A percentile compares a stretch with the other conserved stretches of the same genome.
Conservation (phyloP, 1,140 invertebrate species). For the Cheumatopsyche charites region DNA sequence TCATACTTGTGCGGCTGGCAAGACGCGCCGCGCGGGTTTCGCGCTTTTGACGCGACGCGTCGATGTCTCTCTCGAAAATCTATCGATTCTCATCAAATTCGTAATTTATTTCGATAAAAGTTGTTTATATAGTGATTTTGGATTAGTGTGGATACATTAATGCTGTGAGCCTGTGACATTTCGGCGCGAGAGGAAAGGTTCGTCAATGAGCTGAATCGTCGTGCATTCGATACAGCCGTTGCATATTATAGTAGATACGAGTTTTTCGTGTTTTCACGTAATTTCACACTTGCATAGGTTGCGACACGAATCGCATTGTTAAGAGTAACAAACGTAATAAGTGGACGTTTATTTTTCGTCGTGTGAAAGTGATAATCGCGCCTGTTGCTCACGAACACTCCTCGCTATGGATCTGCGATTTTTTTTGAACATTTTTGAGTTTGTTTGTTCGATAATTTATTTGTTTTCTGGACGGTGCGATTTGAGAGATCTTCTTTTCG, state of each 20-base stretch:
- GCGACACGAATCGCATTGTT: not conserved
- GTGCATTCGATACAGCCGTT: not conserved
- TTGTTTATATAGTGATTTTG: too few relatives aligned
- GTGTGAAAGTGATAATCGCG: slow-evolving; percentile 31
- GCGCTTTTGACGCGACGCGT: slow-evolving; percentile 33
- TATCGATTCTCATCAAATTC: not conserved
- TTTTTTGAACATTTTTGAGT: not conserved
- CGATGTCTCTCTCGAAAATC: slow-evolving; percentile 38
- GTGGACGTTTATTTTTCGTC: not conserved
- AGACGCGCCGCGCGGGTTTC: slow-evolving; percentile 41
- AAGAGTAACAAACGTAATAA: slow-evolving; percentile 5
- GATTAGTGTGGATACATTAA: not conserved
- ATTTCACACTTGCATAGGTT: not conserved
- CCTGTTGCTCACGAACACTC: too few relatives aligned
- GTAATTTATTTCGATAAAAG: not conserved
- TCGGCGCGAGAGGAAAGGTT: not conserved
- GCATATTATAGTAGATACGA: too few relatives aligned
- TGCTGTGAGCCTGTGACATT: not conserved
- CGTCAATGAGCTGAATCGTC: not conserved
- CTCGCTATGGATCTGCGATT: too few relatives aligned
- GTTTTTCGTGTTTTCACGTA: too few relatives aligned
- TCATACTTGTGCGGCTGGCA: slow-evolving; percentile 34
- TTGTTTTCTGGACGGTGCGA: not conserved
- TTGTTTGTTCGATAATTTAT: not conserved
- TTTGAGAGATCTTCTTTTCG: not conserved